Conservation (phyloP, 2,888 invertebrate species). For the Adelognathus sp. region DNA sequence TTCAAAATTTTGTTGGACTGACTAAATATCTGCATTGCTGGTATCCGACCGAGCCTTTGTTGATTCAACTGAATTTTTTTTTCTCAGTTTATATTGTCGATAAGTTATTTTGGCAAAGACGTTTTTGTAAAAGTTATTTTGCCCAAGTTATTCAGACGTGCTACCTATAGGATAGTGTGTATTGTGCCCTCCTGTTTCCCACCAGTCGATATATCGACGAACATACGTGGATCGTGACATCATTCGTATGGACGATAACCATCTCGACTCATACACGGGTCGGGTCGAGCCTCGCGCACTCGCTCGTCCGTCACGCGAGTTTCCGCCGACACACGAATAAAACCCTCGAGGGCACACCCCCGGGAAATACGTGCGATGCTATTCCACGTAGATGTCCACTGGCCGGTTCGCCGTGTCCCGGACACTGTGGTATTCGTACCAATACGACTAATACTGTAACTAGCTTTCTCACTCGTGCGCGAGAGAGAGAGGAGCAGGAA, state of each 20-base stretch:
- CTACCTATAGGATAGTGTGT: too few species aligned
- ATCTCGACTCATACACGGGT: constrained; percentile 8
- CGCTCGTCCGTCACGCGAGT: constrained; percentile 2
- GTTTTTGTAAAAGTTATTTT: too few species aligned
- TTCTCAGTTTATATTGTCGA: too few species aligned
- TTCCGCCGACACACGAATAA: constrained; percentile 21
- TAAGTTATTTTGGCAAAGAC: too few species aligned
- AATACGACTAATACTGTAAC: not conserved
- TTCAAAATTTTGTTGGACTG: too few species aligned
- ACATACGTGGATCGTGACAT: constrained; percentile 35
- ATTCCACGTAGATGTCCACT: not conserved
- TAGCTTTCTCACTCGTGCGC: not conserved
- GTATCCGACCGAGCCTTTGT: too few species aligned
- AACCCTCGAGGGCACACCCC: constrained; percentile 27
- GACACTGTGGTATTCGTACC: not conserved
- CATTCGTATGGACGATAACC: constrained; percentile 27
- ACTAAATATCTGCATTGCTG: too few species aligned
- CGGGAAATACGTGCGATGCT: constrained; percentile 31
- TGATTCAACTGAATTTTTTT: too few species aligned
- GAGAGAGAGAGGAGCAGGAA: not conserved
- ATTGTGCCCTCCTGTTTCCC: too few species aligned
- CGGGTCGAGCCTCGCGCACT: not conserved
- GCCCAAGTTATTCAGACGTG: too few species aligned
- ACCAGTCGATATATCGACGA: constrained; percentile 27
- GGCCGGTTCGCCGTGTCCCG: not conserved